Conservation (phyloP, 2,113 vertebrate species). For the Osmerus eperlanus region DNA sequence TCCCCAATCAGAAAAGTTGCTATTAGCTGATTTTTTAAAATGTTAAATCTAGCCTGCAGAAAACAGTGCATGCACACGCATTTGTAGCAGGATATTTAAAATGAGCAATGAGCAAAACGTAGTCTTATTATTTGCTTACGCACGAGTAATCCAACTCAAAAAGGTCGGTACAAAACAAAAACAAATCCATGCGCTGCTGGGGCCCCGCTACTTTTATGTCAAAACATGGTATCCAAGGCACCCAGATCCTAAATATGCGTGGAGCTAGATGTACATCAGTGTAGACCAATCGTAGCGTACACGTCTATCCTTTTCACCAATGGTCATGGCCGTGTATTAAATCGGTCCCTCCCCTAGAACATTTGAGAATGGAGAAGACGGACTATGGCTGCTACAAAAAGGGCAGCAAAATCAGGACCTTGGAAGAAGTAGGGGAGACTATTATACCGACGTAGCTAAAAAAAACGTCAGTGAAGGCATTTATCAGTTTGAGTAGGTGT, state of each 20-base stretch:
- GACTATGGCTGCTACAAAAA: constrained; percentile 64
- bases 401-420: constrained; percentile 65
- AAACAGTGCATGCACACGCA: neutral
- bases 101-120: too few relatives aligned
- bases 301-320: constrained; percentile 38
- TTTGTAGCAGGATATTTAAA: neutral
- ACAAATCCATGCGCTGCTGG: too few relatives aligned
- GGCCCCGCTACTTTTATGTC: too few relatives aligned
- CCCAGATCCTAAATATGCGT: constrained; percentile 43
- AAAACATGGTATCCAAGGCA: neutral
- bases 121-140: too few relatives aligned
- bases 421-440: constrained; percentile 41
- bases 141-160: too few relatives aligned
- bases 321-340: neutral
- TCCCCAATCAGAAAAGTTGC: too few relatives aligned
- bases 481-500: constrained; percentile 1
- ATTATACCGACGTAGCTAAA: constrained; percentile 52
- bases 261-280: constrained; percentile 7
- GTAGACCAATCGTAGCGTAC: constrained; percentile 22
- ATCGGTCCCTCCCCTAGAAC: constrained; percentile 45
- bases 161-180: too few relatives aligned
- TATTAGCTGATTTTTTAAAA: neutral
- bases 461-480: constrained; percentile 34
- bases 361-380: constrained; percentile 2
- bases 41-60: neutral